Conservation (phyloP, 30 jellyfish, hydroid and myxozoan genomes). For the Aurelia aurita region DNA sequence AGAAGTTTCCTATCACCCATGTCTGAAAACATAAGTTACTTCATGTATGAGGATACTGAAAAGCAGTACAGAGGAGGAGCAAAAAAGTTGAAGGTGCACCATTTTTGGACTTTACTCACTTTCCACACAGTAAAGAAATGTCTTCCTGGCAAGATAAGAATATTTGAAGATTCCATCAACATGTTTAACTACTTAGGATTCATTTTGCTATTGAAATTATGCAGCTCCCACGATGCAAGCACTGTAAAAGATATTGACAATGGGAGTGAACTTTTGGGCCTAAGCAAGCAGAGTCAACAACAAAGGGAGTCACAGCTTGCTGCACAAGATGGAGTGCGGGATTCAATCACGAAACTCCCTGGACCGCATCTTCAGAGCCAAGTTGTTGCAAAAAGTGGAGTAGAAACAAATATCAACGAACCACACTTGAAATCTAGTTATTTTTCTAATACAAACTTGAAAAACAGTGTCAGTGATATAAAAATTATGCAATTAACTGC, state of each 20-base stretch:
- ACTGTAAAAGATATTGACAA: neutral
- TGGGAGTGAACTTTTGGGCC: neutral
- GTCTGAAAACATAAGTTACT: too few relatives aligned
- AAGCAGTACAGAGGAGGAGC: neutral
- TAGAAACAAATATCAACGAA: too few relatives aligned
- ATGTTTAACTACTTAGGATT: conserved; percentile 1
- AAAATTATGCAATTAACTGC: too few relatives aligned
- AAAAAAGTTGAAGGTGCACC: neutral
- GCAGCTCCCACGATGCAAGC: neutral
- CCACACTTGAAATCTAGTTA: neutral
- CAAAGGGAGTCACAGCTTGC: neutral
- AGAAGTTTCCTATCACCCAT: too few relatives aligned
- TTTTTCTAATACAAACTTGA: neutral
- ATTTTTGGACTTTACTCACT: neutral
- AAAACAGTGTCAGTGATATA: neutral
- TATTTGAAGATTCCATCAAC: neutral
- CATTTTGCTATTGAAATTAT: neutral
- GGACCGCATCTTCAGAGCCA: too few relatives aligned
- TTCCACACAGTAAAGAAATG: neutral
- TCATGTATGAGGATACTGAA: neutral
- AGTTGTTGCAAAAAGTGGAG: too few relatives aligned
- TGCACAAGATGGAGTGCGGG: neutral
- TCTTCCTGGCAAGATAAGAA: neutral
- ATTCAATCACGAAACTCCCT: neutral
- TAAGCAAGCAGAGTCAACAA: neutral